Conservation (phyloP, 2,888 invertebrate genomes). For the Biston stratarius region DNA sequence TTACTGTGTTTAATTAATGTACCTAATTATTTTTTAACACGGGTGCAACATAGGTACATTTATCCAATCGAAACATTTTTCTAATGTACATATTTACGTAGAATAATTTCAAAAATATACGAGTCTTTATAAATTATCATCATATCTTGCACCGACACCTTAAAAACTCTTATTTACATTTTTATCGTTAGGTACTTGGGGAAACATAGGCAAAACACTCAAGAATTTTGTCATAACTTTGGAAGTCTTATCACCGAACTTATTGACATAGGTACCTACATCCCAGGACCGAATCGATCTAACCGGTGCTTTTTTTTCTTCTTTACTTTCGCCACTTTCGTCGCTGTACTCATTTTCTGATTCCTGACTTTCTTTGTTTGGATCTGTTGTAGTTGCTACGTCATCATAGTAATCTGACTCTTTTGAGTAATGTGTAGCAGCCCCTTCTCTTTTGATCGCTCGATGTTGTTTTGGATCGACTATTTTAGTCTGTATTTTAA, state of each 20-base stretch:
- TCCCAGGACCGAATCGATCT: constrained; percentile 62
- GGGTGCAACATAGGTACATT: not conserved
- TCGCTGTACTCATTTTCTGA: constrained; percentile 56
- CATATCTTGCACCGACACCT: not conserved
- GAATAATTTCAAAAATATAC: not conserved
- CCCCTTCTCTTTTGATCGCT: constrained; percentile 49
- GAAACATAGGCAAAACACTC: constrained; percentile 65
- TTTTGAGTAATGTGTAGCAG: constrained; percentile 40
- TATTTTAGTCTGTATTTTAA: constrained; percentile 50
- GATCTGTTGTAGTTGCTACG: constrained; percentile 46
- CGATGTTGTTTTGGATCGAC: constrained; percentile 29
- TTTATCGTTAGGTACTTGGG: constrained; percentile 47
- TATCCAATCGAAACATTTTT: not conserved
- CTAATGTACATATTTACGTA: not conserved
- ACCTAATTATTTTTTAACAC: not conserved
- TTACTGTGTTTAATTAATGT: not conserved
- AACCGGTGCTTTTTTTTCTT: constrained; percentile 46
- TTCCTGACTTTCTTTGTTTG: constrained; percentile 46
- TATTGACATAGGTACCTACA: constrained; percentile 50
- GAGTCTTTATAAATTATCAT: not conserved
- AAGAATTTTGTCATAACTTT: constrained; percentile 53
- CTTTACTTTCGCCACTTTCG: constrained; percentile 60
- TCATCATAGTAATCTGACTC: constrained; percentile 66
- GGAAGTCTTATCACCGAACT: constrained; percentile 54
- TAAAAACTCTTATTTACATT: constrained; percentile 9